Evolutionary conservation across 2,888 invertebrate species (phyloP).

Genomic region (Lymantria dispar): DNA sequence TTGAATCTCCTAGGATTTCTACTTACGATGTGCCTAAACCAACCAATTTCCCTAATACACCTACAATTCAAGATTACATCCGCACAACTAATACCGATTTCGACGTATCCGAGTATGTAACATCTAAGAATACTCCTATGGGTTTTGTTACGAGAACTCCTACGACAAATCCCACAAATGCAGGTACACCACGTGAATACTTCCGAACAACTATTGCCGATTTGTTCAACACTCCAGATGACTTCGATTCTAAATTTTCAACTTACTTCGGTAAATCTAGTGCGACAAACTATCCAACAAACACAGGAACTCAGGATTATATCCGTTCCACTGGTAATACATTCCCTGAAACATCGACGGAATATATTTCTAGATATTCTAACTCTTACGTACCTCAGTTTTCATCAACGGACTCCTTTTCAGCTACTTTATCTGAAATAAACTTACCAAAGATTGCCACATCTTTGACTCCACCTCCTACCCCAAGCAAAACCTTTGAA

Average conservation of each 20-base stretch:
- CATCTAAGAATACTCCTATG: constrained; percentile 13
- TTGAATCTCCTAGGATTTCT: constrained; percentile 21
- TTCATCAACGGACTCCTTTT: constrained; percentile 17
- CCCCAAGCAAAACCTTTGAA: constrained; percentile 17
- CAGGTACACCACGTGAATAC: constrained; percentile 16
- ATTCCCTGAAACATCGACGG: constrained; percentile 27
- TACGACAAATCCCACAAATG: constrained; percentile 16
- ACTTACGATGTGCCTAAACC: constrained; percentile 29
- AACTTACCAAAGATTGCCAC: constrained; percentile 22
- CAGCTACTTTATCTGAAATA: constrained; percentile 15
- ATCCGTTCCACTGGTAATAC: constrained; percentile 10
- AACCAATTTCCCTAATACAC: constrained; percentile 22
- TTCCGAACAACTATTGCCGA: constrained; percentile 14
- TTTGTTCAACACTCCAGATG: constrained; percentile 12
- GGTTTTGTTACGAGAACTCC: constrained; percentile 14
- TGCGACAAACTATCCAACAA: constrained; percentile 17
- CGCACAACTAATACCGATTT: constrained; percentile 22
- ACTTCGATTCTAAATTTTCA: constrained; percentile 18
- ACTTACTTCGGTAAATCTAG: constrained; percentile 22
- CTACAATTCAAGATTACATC: constrained; percentile 16
- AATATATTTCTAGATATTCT: constrained; percentile 16
- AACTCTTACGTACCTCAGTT: constrained; percentile 23
- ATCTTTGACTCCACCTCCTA: constrained; percentile 15
- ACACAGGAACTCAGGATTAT: constrained; percentile 19
- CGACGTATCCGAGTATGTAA: constrained; percentile 16